Percentiles rank a stretch among this genome's conserved stretches.
Evolutionary conservation across 1,140 invertebrate species (phyloP).

Genomic region (Drosophila ironensis): DNA sequence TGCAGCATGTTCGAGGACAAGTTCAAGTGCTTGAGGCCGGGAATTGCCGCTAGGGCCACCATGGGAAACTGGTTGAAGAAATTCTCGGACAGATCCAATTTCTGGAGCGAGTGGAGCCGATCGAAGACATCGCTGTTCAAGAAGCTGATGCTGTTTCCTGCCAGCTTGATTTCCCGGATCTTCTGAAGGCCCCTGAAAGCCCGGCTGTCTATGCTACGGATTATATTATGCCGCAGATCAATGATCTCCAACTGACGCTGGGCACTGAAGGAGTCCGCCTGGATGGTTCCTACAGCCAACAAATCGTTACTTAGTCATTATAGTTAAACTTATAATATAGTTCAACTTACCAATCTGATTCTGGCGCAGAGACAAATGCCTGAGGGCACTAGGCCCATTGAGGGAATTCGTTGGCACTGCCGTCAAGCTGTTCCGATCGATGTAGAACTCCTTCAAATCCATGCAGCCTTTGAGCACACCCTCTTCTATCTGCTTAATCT

Average conservation of each 20-base stretch:
- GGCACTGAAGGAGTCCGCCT: constrained; percentile 86
- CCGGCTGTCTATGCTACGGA: constrained; percentile 88
- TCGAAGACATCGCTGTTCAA: constrained; percentile 91
- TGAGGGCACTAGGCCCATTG: constrained; percentile 89
- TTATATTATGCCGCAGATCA: constrained; percentile 89
- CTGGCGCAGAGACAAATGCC: constrained; percentile 87
- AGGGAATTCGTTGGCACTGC: constrained; percentile 89
- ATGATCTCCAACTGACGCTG: constrained; percentile 87
- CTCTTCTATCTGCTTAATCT: constrained; percentile 90
- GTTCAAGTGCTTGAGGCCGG: constrained; percentile 88
- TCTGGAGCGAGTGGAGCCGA: constrained; percentile 88
- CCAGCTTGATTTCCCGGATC: constrained; percentile 87
- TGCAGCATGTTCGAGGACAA: constrained; percentile 92
- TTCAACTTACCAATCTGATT: constrained; percentile 90
- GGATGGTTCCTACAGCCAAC: constrained; percentile 83
- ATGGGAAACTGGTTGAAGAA: constrained; percentile 91
- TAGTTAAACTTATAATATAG: neutral
- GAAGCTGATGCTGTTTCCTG: constrained; percentile 88
- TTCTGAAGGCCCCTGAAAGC: constrained; percentile 87
- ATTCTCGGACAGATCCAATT: constrained; percentile 92
- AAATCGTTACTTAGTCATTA: neutral
- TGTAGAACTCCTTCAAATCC: constrained; percentile 88
- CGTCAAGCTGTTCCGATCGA: constrained; percentile 88
- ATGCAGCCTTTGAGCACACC: constrained; percentile 92
- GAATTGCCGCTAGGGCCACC: constrained; percentile 87